Evolutionary conservation across 2,113 vertebrate genomes (phyloP), one percentile per base, ranked within the genome.

Genomic region (Catharus bicknelli): DNA sequence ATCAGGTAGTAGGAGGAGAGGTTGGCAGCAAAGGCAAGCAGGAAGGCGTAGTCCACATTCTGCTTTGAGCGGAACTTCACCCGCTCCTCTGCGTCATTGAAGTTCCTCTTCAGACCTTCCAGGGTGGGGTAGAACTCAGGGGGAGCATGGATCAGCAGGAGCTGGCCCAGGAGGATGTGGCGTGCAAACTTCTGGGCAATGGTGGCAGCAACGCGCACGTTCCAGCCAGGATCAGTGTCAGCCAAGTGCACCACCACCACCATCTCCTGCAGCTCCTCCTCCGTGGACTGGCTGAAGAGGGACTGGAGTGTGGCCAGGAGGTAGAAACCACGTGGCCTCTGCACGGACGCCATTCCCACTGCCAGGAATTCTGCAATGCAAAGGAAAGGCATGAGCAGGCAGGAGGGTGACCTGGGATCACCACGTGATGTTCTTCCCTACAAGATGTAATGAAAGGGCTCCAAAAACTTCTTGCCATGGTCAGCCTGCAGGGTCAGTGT

Each of bases 201-300:
- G 42, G 84, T 68, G 8, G 23, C 6, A 0, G 96, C 92, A 9
- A 95, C 97, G 0, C 38, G n/a, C 10, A 8, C 1, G 4, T 98
- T 98, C 99, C 98, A 98, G 2, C 2, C 7, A 5, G 81, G 50
- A 38, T 99, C 96, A 0, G 97, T 70, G 11, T 98, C 98, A 0
- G 98, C 98, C 16, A 99, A 96, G 86, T 99, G 97, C 51, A 99
- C 98, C 22, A 99, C 98, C 36, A 99, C 98, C 86, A 99, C 96
- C 93, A 99, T 97, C 40, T 97, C 96, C 29, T 91, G 81, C 72
- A 98, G 96, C 94, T 99, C 99, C 6, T 96, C 78, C 27, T 96
- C 86, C 0, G 98, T 98, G 0, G 98, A 99, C 79, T 98, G 97
- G 25, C 81, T 87, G 94, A 99, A 99, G 45, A 99, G 92, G 21